Evolutionary conservation across 2,797 vertebrate species (phyloP), one percentile per base, ranked within the genome.

Genomic region (Protosalanx chinensis): DNA sequence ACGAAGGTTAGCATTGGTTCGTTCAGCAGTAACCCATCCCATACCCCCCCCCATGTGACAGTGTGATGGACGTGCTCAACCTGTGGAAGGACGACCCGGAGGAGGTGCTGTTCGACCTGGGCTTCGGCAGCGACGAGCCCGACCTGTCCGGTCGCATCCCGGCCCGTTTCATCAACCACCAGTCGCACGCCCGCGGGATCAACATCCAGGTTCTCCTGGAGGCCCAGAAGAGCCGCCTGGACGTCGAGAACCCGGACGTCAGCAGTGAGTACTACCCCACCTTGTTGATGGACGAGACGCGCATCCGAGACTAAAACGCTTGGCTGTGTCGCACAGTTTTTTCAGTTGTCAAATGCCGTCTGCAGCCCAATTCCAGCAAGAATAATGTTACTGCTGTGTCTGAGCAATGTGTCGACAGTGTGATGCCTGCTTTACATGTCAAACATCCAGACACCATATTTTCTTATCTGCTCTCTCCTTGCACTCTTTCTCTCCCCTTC

Each of bases 61-160:
- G 84, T 67, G 81, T 95, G 78, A 91, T 94, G 85, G 95, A 97
- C 72, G 91, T 94, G 77, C 89, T 95, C 67, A 80, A 87, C 12
- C 81, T 95, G 68, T 93, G 93, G 89, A 91, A 95, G 61, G 91
- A 93, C 23, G 95, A 98, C 82, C 96, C 96, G 0, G 94, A 94
- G 81, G 96, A 97, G 81, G 72, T 97, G 77, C 92, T 98, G 23
- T 81, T 98, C 77, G 94, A 97, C 77, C 87, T 99, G 82, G 97
- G 96, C 5, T 98, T 99, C 73, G 96, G 96, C 18, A 85, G 82
- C 59, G 93, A 97, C 13, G 95, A 96, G 77, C 93, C 94, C 0
- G 95, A 96, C 75, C 91, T 95, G 67, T 91, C 89, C 6, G 91
- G 90, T 7, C 93, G 92, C 81, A 95, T 99, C 66, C 96, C 97